These are phyloP conservation scores for Meleagris gallopavo DNA, from an alignment of 2,113 vertebrate species.

Conservation along the genomic window DNA sequence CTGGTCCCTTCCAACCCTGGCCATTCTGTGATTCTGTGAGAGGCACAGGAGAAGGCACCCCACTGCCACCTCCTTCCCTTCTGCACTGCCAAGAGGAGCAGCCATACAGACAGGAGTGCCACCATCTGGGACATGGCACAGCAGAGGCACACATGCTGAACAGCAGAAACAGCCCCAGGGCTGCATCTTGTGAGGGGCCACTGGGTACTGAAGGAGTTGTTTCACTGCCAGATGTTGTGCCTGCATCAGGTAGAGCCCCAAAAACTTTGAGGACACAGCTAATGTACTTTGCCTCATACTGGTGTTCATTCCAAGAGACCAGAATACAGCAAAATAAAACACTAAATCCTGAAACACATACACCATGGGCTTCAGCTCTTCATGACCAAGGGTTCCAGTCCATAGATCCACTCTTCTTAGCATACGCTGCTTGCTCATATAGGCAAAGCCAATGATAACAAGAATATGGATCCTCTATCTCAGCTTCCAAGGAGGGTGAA, in stretches of 20 bases:
- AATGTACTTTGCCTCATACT: not conserved
- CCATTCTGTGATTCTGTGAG: too few relatives aligned
- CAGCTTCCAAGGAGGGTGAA: not conserved
- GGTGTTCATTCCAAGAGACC: not conserved
- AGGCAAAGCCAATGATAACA: not conserved
- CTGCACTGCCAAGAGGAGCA: not conserved
- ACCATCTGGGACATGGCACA: not conserved
- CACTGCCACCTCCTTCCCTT: not conserved
- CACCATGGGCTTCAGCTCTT: not conserved
- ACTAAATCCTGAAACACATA: not conserved
- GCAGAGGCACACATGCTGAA: not conserved
- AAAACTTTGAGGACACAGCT: not conserved
- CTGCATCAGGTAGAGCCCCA: rapidly evolving
- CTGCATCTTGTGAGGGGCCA: not conserved
- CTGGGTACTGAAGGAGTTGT: not conserved
- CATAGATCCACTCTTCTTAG: rapidly evolving
- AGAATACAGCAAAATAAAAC: not conserved
- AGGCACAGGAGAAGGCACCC: not conserved
- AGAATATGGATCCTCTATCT: not conserved
- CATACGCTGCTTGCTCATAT: not conserved
- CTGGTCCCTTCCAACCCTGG: too few relatives aligned
- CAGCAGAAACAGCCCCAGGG: not conserved
- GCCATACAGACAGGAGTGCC: rapidly evolving
- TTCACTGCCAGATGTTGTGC: not conserved
- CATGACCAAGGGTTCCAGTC: not conserved